Evolutionary conservation across 2,797 vertebrate genomes (phyloP).

Genomic region (Lepilemur ruficaudatus): DNA sequence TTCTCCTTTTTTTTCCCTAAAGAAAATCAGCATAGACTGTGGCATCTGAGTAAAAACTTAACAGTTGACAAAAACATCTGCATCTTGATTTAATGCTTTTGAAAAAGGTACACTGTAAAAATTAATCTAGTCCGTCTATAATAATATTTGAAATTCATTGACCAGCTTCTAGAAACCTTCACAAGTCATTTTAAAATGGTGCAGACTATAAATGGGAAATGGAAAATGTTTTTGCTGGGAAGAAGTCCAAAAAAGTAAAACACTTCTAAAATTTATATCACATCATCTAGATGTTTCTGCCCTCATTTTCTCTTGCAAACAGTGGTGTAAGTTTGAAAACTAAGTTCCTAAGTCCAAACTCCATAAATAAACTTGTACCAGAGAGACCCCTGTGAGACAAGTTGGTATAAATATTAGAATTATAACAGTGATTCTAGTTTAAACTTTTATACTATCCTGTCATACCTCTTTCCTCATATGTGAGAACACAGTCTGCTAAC

Average conservation of each 20-base stretch:
- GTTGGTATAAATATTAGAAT: conserved; percentile 43
- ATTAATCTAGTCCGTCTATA: conserved; percentile 47
- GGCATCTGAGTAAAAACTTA: background rate
- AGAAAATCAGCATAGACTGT: conserved; percentile 6
- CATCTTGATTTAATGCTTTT: conserved; percentile 47
- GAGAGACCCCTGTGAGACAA: background rate
- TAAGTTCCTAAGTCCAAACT: conserved; percentile 11
- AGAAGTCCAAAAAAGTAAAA: conserved; percentile 69
- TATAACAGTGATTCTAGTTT: background rate
- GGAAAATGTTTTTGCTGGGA: conserved; percentile 72
- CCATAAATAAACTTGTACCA: conserved; percentile 47
- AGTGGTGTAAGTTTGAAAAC: conserved; percentile 48
- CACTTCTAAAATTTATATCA: conserved; percentile 67
- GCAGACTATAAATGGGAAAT: conserved; percentile 62
- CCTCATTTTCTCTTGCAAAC: conserved; percentile 53
- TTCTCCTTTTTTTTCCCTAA: background rate
- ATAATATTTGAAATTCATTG: conserved; percentile 70
- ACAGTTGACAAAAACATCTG: conserved; percentile 17
- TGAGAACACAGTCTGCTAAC: background rate
- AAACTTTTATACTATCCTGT: background rate
- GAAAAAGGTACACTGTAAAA: conserved; percentile 56
- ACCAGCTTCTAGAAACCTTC: conserved; percentile 58
- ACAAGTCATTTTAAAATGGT: conserved; percentile 74
- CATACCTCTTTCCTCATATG: background rate
- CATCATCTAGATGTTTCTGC: conserved; percentile 49